A percentile compares a stretch with the other conserved stretches of the same genome.
These are phyloP conservation scores for Drosophila pseudotalamancana DNA, from an alignment of 2,888 invertebrate species.

Conservation along the genomic window DNA sequence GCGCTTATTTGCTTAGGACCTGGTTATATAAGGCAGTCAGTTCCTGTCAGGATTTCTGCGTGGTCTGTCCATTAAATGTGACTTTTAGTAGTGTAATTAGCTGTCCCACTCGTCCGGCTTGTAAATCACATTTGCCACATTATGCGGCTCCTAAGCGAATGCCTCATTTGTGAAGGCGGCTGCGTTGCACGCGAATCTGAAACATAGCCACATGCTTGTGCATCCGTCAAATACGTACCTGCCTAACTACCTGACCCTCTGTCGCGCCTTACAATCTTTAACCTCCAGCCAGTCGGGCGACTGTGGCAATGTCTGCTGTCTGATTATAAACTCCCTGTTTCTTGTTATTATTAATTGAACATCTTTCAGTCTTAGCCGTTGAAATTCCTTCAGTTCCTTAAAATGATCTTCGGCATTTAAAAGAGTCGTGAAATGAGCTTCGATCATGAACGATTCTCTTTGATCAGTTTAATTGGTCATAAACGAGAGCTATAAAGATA, in stretches of 20 bases:
- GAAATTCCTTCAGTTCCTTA: too few species aligned
- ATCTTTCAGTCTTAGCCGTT: too few species aligned
- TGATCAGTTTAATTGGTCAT: too few species aligned
- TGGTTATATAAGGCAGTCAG: conserved; percentile 45
- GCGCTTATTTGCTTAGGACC: conserved; percentile 65
- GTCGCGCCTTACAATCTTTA: conserved; percentile 81
- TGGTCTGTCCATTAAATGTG: conserved; percentile 46
- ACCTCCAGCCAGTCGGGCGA: conserved; percentile 54
- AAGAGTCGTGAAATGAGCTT: too few species aligned
- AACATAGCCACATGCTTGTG: conserved; percentile 20
- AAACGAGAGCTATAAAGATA: too few species aligned
- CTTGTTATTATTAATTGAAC: conserved; percentile 30
- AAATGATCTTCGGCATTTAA: too few species aligned
- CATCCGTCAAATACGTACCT: conserved; percentile 38
- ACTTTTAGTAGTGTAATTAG: conserved; percentile 26
- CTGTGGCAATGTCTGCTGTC: conserved; percentile 25
- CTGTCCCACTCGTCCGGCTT: conserved; percentile 13
- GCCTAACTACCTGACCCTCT: conserved; percentile 35
- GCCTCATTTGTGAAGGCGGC: conserved; percentile 66
- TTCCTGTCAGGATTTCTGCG: conserved; percentile 34
- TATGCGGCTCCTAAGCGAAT: conserved; percentile 30
- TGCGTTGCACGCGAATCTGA: conserved; percentile 53
- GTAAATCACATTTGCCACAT: conserved; percentile 44
- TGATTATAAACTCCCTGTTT: conserved; percentile 2
- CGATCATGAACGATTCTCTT: too few species aligned